A percentile compares a stretch with the other conserved stretches of the same genome.
phyloP scores from a whole-genome alignment of 2,888 invertebrate genomes.

The Synergus laeviventris region DNA sequence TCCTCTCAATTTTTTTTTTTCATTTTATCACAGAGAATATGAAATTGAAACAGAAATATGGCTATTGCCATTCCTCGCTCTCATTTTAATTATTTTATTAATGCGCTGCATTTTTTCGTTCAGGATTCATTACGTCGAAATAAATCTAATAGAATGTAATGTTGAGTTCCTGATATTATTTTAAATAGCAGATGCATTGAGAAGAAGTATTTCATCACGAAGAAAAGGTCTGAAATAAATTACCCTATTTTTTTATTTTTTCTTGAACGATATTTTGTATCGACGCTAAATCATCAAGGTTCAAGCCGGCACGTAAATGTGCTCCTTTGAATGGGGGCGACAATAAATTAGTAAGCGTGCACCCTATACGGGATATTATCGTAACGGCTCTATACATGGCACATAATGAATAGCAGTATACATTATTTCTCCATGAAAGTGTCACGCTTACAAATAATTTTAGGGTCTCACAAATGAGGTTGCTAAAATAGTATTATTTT shows the following conservation, averaged over 20 bases:
- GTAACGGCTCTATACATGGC: constrained; percentile 32
- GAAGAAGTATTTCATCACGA: neutral
- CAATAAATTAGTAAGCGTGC: constrained; percentile 39
- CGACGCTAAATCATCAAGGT: constrained; percentile 30
- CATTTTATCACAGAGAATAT: neutral
- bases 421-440: constrained; percentile 21
- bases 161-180: neutral
- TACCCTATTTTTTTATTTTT: neutral
- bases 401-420: constrained; percentile 37
- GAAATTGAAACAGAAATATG: neutral
- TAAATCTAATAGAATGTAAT: neutral
- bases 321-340: constrained; percentile 38
- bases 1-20: neutral
- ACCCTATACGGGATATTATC: constrained; percentile 40
- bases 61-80: neutral
- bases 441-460: constrained; percentile 37
- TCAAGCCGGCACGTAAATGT: constrained; percentile 18
- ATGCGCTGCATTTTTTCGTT: neutral
- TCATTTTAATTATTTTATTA: neutral
- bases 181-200: neutral
- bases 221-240: neutral
- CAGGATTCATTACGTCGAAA: neutral
- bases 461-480: neutral
- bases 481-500: neutral
- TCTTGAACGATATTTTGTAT: constrained; percentile 6